Conservation (phyloP, 2,888 invertebrate genomes). For the Exocentrus adspersus region DNA sequence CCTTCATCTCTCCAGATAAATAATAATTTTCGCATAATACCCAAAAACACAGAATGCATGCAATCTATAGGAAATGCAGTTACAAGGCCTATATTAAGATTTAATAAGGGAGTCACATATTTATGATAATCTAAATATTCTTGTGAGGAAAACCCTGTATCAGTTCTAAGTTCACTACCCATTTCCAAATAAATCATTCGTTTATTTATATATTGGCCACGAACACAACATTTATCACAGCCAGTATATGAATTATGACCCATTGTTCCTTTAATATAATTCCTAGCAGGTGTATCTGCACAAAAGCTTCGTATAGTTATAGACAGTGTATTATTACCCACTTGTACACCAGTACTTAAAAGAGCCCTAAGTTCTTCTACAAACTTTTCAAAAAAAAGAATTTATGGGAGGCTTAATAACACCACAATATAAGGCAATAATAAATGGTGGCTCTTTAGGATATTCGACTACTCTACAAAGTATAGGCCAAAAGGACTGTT, state of each 20-base stretch:
- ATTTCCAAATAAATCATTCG: neutral
- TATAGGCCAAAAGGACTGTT: slow-evolving; percentile 40
- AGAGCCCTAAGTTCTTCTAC: slow-evolving; percentile 11
- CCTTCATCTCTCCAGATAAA: slow-evolving; percentile 33
- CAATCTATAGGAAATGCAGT: neutral
- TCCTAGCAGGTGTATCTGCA: slow-evolving; percentile 37
- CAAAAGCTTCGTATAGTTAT: slow-evolving; percentile 26
- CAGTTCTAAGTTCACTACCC: neutral
- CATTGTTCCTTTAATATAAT: slow-evolving; percentile 34
- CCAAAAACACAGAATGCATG: neutral
- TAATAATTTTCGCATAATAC: neutral
- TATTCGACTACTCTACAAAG: slow-evolving; percentile 30
- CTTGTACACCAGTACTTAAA: slow-evolving; percentile 1
- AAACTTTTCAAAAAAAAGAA: slow-evolving; percentile 31
- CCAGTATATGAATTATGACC: slow-evolving; percentile 43
- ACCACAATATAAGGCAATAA: slow-evolving; percentile 28
- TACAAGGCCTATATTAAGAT: slow-evolving; percentile 5
- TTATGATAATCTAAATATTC: slow-evolving; percentile 14
- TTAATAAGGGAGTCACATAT: neutral
- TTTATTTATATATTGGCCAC: slow-evolving; percentile 25
- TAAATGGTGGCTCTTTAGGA: slow-evolving; percentile 27
- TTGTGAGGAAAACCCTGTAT: neutral
- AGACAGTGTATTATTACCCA: neutral
- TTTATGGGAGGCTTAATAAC: slow-evolving; percentile 36
- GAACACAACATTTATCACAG: slow-evolving; percentile 43